phyloP scores from a whole-genome alignment of 1,140 invertebrate species.

The Lepidostoma basale region DNA sequence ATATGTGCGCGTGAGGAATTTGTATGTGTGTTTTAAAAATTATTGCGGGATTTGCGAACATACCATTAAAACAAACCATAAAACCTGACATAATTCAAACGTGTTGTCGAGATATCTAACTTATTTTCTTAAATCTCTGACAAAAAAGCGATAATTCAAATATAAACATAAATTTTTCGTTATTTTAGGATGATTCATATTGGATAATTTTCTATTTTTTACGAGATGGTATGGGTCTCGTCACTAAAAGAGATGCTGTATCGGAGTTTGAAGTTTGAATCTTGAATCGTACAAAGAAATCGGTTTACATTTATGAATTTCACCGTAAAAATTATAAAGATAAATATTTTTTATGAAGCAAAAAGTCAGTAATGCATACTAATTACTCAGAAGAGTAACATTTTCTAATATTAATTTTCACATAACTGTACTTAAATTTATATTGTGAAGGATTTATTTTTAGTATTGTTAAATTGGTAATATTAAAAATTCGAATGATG shows the following conservation, averaged over 20 bases:
- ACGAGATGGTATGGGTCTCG: background rate
- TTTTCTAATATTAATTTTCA: too few species aligned
- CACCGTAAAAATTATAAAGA: too few species aligned
- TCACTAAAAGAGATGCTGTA: slow-evolving; percentile 1
- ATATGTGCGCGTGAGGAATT: too few species aligned
- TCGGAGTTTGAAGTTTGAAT: background rate
- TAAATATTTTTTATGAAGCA: too few species aligned
- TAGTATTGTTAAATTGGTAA: too few species aligned
- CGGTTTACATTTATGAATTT: too few species aligned
- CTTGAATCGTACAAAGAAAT: background rate
- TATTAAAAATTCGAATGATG: too few species aligned
- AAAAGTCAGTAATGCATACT: too few species aligned
- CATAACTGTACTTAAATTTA: too few species aligned
- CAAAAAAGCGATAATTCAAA: background rate
- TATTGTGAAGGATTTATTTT: too few species aligned
- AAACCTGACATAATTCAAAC: slow-evolving; percentile 4
- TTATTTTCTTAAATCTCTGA: background rate
- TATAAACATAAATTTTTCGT: background rate
- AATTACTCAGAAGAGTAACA: too few species aligned
- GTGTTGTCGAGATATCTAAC: background rate
- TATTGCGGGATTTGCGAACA: slow-evolving; percentile 2
- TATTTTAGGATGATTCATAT: background rate
- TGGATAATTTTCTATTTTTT: slow-evolving; percentile 6
- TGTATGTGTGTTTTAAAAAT: background rate
- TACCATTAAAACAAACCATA: slow-evolving; percentile 13